Evolutionary conservation across 2,888 invertebrate genomes (phyloP).

Genomic region (Sipha maydis): DNA sequence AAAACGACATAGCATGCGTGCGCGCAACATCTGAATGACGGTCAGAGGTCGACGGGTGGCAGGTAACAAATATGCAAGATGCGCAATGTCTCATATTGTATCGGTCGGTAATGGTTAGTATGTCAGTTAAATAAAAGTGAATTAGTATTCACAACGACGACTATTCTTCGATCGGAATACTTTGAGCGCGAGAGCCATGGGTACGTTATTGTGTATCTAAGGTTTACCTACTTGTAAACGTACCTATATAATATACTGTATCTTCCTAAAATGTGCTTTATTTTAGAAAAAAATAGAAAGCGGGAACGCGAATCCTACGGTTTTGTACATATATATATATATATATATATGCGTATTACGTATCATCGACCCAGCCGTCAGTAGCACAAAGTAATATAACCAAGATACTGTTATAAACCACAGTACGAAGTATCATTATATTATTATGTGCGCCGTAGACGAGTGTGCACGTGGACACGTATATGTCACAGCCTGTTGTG

Average conservation of each 20-base stretch:
- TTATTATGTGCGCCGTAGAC: not conserved
- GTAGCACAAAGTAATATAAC: slow-evolving; percentile 17
- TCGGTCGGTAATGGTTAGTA: not conserved
- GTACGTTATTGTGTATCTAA: too few relatives aligned
- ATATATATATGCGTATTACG: not conserved
- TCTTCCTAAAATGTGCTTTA: not conserved
- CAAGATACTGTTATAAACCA: slow-evolving; percentile 18
- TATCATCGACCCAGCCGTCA: slow-evolving; percentile 10
- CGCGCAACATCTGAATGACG: too few relatives aligned
- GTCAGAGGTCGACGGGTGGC: too few relatives aligned
- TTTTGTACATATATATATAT: not conserved
- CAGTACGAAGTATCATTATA: not conserved
- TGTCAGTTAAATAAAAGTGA: not conserved
- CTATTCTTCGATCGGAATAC: slow-evolving; percentile 15
- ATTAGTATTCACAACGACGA: slow-evolving; percentile 34
- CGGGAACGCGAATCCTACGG: not conserved
- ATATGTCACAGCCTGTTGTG: not conserved
- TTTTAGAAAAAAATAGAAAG: slow-evolving; percentile 35
- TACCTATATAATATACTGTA: not conserved
- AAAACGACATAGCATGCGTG: too few relatives aligned
- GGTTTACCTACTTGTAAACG: not conserved
- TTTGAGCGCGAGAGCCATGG: not conserved
- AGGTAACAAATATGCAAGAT: too few relatives aligned
- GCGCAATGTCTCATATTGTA: not conserved
- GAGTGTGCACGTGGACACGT: not conserved